These are phyloP conservation scores for Ictalurus furcatus DNA, from an alignment of 2,113 vertebrate species.

Conservation along the genomic window DNA sequence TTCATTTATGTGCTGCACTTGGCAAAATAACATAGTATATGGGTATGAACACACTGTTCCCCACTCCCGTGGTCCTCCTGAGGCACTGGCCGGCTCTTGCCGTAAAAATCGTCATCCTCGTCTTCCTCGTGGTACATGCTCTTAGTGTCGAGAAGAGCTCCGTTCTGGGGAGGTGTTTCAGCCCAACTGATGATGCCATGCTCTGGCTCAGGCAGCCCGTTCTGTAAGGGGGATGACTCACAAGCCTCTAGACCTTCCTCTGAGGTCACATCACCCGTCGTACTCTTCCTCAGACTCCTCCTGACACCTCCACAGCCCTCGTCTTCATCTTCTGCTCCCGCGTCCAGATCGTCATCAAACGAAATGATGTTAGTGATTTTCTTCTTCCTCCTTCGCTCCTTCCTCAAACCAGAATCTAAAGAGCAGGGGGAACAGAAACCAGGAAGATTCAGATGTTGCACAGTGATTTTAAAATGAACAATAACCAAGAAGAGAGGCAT, in stretches of 20 bases:
- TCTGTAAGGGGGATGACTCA: constrained; percentile 60
- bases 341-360: constrained; percentile 85
- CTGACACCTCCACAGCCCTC: constrained; percentile 23
- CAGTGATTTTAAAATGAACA: not conserved
- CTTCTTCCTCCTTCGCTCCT: constrained; percentile 91
- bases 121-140: constrained; percentile 74
- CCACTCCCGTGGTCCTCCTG: constrained; percentile 56
- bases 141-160: constrained; percentile 63
- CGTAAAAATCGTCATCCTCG: constrained; percentile 68
- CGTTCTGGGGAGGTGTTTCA: constrained; percentile 62
- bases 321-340: constrained; percentile 73
- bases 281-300: constrained; percentile 38
- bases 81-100: constrained; percentile 60
- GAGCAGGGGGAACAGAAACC: constrained; percentile 19
- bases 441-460: not conserved
- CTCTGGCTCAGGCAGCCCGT: constrained; percentile 63
- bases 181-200: constrained; percentile 64
- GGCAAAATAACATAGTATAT: not conserved
- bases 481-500: not conserved
- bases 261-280: constrained; percentile 6
- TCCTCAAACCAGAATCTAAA: constrained; percentile 83
- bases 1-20: not conserved
- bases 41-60: constrained; percentile 70
- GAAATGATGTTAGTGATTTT: constrained; percentile 97
- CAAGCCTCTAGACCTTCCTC: constrained; percentile 63